phyloP scores from a whole-genome alignment of 2,888 invertebrate species.

The Tetrapedia diversipes region DNA sequence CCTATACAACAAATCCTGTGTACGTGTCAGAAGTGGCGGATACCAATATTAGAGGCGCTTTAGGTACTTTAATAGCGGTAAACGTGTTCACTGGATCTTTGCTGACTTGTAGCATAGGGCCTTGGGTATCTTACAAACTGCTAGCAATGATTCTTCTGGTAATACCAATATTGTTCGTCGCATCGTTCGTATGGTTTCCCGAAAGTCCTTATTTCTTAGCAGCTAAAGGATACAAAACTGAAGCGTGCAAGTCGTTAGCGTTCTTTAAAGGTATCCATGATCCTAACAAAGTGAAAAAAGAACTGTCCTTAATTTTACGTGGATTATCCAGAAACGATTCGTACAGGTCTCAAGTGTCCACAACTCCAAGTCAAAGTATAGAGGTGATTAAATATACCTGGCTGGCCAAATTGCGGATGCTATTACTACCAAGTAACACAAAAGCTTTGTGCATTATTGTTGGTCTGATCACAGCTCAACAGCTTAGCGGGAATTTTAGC shows the following conservation, averaged over 20 bases:
- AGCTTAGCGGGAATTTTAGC: constrained; percentile 79
- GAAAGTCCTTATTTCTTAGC: constrained; percentile 79
- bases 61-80: constrained; percentile 79
- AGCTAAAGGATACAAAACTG: constrained; percentile 70
- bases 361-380: constrained; percentile 32
- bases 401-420: constrained; percentile 58
- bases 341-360: constrained; percentile 19
- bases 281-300: constrained; percentile 44
- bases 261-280: constrained; percentile 75
- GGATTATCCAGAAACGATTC: constrained; percentile 39
- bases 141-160: constrained; percentile 69
- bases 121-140: constrained; percentile 72
- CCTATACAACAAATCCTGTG: constrained; percentile 80
- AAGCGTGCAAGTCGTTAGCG: constrained; percentile 72
- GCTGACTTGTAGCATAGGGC: constrained; percentile 77
- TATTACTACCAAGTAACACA: constrained; percentile 72
- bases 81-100: constrained; percentile 81
- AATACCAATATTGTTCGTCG: constrained; percentile 75
- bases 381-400: constrained; percentile 59
- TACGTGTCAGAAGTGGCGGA: constrained; percentile 81
- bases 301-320: constrained; percentile 46
- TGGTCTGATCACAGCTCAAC: constrained; percentile 80
- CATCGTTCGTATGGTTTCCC: constrained; percentile 78
- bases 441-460: constrained; percentile 76
- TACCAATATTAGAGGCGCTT: constrained; percentile 78